Evolutionary conservation across 2,113 vertebrate species (phyloP).

Genomic region (Zapornia atra): DNA sequence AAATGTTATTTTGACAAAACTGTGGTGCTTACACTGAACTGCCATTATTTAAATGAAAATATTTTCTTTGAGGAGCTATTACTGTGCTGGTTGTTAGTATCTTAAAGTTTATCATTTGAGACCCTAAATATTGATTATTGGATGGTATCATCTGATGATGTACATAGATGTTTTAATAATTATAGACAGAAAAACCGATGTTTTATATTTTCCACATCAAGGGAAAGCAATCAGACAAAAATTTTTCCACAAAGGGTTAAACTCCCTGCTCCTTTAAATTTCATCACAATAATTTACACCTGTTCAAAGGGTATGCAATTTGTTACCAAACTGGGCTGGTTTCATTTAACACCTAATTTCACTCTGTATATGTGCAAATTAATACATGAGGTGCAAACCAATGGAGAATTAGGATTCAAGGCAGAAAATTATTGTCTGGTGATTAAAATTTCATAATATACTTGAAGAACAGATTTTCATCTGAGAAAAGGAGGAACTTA

Average conservation of each 20-base stretch:
- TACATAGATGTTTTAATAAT: neutral
- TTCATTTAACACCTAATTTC: slow-evolving; percentile 42
- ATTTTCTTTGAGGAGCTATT: neutral
- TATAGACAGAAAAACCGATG: neutral
- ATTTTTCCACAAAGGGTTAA: neutral
- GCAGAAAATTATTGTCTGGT: neutral
- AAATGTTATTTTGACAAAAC: neutral
- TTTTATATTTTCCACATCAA: neutral
- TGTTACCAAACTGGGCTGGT: neutral
- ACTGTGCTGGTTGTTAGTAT: neutral
- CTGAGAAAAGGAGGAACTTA: neutral
- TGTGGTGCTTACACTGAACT: neutral
- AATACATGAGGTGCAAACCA: neutral
- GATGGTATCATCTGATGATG: neutral
- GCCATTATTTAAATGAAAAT: neutral
- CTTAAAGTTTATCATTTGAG: neutral
- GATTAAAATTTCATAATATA: neutral
- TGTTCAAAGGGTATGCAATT: neutral
- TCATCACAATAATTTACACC: slow-evolving; percentile 1
- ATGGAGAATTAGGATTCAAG: neutral
- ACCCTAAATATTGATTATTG: neutral
- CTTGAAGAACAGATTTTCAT: neutral
- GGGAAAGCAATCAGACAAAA: neutral
- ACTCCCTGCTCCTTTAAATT: neutral
- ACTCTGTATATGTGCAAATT: slow-evolving; percentile 23